These are phyloP conservation scores for Ceratothoa steindachneri DNA, from an alignment of 2,888 invertebrate species.

Conservation along the genomic window DNA sequence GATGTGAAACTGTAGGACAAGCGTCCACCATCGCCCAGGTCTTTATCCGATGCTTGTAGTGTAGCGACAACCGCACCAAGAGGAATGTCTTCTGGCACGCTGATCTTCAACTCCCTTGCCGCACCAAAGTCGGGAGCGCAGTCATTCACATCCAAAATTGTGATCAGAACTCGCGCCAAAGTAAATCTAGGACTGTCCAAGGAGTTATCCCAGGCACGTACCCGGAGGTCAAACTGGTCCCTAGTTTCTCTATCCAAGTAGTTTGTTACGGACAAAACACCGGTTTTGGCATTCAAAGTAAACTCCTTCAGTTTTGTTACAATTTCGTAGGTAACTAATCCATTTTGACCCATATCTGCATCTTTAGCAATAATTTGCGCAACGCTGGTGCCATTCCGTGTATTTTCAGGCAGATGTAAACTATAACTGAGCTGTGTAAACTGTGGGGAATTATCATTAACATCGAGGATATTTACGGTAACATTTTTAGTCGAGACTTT, in stretches of 20 bases:
- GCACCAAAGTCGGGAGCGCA: conserved; percentile 77
- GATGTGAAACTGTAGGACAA: conserved; percentile 54
- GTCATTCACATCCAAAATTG: conserved; percentile 85
- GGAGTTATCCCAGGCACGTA: conserved; percentile 73
- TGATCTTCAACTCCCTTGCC: conserved; percentile 57
- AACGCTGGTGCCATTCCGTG: conserved; percentile 82
- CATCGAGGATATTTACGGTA: conserved; percentile 76
- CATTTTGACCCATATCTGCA: conserved; percentile 66
- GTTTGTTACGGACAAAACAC: conserved; percentile 78
- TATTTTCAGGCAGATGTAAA: conserved; percentile 79
- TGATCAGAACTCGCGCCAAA: conserved; percentile 74
- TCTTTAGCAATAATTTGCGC: conserved; percentile 71
- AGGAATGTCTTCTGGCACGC: conserved; percentile 86
- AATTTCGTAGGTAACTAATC: conserved; percentile 78
- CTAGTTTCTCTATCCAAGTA: conserved; percentile 82
- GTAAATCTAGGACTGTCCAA: conserved; percentile 70
- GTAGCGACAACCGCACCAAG: conserved; percentile 79
- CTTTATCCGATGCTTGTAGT: conserved; percentile 77
- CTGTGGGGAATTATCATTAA: conserved; percentile 81
- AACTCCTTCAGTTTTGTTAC: conserved; percentile 86
- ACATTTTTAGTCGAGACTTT: conserved; percentile 75
- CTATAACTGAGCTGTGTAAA: conserved; percentile 78
- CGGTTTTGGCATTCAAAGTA: conserved; percentile 77
- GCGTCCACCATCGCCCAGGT: conserved; percentile 67
- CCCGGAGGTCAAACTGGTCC: conserved; percentile 72